Evolutionary conservation across 2,888 invertebrate genomes (phyloP), one percentile per base, ranked within the genome.

Genomic region (Synanthedon andrenaeformis): DNA sequence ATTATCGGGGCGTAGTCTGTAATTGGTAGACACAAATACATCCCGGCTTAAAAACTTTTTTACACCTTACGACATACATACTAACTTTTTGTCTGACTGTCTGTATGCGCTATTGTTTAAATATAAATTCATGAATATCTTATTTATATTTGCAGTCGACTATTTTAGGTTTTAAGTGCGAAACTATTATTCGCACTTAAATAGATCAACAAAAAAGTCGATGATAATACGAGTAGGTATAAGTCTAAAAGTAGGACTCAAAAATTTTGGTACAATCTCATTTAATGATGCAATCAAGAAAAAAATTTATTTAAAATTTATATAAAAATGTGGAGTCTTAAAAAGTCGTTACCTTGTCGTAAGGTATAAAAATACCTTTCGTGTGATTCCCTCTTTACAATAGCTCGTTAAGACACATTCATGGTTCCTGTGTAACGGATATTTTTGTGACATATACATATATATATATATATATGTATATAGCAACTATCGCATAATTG

Each of bases 371-470:
- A 5, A 4, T 0, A 35, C 1, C 13, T 4, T 58, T 59, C 61
- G 62, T 67, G 66, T 62, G 71, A 69, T 67, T 71, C 76, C 76
- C 76, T 72, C 74, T 76, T 75, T 65, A 71, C 69, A 71, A 76
- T 61, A 70, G 73, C 82, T 84, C 82, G 83, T 84, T 84, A 84
- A 77, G 80, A 75, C 73, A 72, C 76, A 84, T 84, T 84, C 83
- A 84, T 74, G 81, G 74, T 72, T 70, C 69, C 64, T 59, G 69
- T 71, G 76, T 71, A 74, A 76, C 76, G 70, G 80, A 82, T 82
- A 83, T 82, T 82, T 81, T 76, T 76, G 73, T 62, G 59, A 55
- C 56, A 54, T 56, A 45, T 14, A n/a, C 12, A 45, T 14, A 3
- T 11, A 12, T 13, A 13, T 13, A 13, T 17, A 17, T 17, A 2